Evolutionary conservation across 2,797 vertebrate species (phyloP), one percentile per base, ranked within the genome.

Genomic region (Spinus olivaceus): DNA sequence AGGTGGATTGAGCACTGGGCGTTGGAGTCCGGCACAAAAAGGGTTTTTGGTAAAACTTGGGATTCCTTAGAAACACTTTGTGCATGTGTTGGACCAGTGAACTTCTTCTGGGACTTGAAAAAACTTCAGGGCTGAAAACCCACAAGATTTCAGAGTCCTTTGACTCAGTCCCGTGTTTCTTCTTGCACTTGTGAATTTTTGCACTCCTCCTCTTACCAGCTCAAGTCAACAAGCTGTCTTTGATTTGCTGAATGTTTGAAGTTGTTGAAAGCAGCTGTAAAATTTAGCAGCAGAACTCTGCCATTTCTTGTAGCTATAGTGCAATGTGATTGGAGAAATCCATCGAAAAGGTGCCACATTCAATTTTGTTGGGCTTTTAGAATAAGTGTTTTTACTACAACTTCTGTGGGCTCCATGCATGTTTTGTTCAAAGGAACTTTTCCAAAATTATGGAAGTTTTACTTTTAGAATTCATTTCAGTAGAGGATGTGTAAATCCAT

Each of bases 141-240:
- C 18, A 33, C 24, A 35, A 42, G 16, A 33, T 37, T 61, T 81
- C 30, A 66, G 39, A 32, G 7, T 67, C 49, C 42, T 59, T 44
- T 83, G 30, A 44, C 47, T 66, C 5, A 1, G 12, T 42, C 42
- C 24, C 0, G 0, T 17, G 49, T 61, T 72, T 18, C 20, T 73
- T 28, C n/a, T 33, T 73, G 47, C 27, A 7, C 35, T 51, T 82
- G 39, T 27, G 74, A 56, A 63, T 76, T 80, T 79, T 92, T 86
- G 33, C 39, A 35, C 42, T 88, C 42, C 32, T 60, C 30, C 33
- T 57, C n/a, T n/a, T 65, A 10, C 41, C 46, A 37, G 30, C 61
- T 25, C 37, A 64, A 67, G 37, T 32, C 71, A 63, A 19, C 0
- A 16, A 32, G 11, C 5, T 19, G 4, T 28, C 67, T 89, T 61